Base-by-base conservation (phyloP, 35 echinoderm and acorn worm genomes). In the Heliocidaris erythrogramma region DNA sequence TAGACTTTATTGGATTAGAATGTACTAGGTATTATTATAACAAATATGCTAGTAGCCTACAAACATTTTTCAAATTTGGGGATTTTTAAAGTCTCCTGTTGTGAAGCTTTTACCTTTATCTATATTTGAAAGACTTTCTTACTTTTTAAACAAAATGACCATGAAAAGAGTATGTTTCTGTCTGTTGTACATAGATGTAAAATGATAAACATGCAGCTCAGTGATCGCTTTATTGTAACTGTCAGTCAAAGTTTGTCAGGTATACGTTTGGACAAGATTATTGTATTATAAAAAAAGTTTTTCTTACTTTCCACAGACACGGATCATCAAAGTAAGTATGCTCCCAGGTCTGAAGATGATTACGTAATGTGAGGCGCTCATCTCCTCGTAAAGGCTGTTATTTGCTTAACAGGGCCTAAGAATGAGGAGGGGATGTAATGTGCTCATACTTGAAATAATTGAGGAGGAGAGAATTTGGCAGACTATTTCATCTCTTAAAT, bases 301-400 rank as follows among this genome's bases (percentile, higher is more conserved):
- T 78, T 78, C 52, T 78, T 21, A n/a, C 18, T 78, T n/a, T 78
- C 27, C 65, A n/a, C 65, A 78, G 65, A 78, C 65, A 78, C 21
- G 65, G 65, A 78, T 78, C 65, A 78, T 78, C 65, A 78, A 78
- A 78, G 65, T 78, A 78, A 78, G 65, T 78, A 78, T 21, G 27
- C 65, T 18, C 21, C 5, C 21, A 78, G 17, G 65, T 78, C 65
- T 78, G 65, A 78, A 78, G 65, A 78, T n/a, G 65, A n/a, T 78
- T 78, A 27, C 27, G 65, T 78, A 78, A 78, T 78, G 27, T 78
- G 65, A 78, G 65, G 65, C 8, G 27, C 21, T 27, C 65, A 2
- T 78, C 65, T 24, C 65, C 65, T 78, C 65, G 6, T n/a, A 21
- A 18, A 7, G 65, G 27, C 21, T 78, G 65, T 18, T 78, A 27